Evolutionary conservation across 2,797 vertebrate genomes (phyloP).

Genomic region (Chelmon rostratus): DNA sequence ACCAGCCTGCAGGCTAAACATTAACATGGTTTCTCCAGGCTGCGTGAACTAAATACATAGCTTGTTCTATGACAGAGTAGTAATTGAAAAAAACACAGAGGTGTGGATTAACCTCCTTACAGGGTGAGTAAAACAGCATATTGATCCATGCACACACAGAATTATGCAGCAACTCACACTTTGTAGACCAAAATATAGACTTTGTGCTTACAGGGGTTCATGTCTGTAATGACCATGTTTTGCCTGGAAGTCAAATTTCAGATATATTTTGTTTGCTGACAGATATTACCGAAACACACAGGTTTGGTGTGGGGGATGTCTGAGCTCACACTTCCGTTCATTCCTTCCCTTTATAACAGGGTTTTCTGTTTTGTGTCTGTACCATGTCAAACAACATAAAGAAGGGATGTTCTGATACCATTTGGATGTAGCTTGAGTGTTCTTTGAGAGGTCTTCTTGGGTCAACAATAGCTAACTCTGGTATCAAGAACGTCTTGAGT

Average conservation of each 20-base stretch:
- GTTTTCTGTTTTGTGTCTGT: constrained; percentile 28
- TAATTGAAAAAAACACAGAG: constrained; percentile 13
- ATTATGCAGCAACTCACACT: constrained; percentile 40
- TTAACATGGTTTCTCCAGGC: constrained; percentile 25
- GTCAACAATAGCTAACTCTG: constrained; percentile 33
- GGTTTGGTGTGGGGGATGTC: constrained; percentile 26
- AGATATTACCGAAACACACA: constrained; percentile 24
- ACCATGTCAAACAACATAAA: constrained; percentile 27
- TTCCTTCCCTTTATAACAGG: constrained; percentile 40
- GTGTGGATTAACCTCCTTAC: constrained; percentile 5
- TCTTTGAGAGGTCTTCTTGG: constrained; percentile 33
- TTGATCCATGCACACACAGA: constrained; percentile 34
- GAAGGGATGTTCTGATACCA: constrained; percentile 58
- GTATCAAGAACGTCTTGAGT: constrained; percentile 59
- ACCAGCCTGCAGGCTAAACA: constrained; percentile 41
- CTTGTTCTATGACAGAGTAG: constrained; percentile 1
- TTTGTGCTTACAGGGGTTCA: constrained; percentile 5
- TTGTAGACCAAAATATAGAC: constrained; percentile 8
- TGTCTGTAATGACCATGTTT: constrained; percentile 27
- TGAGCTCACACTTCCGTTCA: constrained; percentile 41
- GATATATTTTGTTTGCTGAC: constrained; percentile 17
- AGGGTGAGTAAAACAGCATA: constrained; percentile 14
- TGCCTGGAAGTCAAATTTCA: constrained; percentile 26
- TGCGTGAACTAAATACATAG: constrained; percentile 10
- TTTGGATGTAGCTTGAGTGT: constrained; percentile 41